These are phyloP conservation scores for Procambarus clarkii DNA, from an alignment of 1,140 invertebrate species.

Conservation along the genomic window DNA sequence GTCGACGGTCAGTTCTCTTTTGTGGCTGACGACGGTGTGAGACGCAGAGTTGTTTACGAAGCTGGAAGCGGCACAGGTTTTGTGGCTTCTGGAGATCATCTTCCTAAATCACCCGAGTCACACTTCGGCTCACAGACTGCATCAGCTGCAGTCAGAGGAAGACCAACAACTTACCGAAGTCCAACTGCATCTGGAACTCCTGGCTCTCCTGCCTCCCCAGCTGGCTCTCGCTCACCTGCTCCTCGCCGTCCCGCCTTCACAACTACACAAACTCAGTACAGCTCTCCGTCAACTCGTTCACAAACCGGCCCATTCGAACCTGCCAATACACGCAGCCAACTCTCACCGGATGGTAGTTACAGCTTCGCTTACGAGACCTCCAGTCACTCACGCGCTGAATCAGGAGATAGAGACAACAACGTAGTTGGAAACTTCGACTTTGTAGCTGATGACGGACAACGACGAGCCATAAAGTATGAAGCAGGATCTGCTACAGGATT, in stretches of 20 bases:
- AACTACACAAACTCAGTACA: background rate
- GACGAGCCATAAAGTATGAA: constrained; percentile 57
- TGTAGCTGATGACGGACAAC: constrained; percentile 66
- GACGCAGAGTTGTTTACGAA: constrained; percentile 49
- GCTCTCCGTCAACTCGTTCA: background rate
- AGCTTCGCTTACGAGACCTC: constrained; percentile 68
- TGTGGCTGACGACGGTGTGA: constrained; percentile 65
- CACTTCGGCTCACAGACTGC: background rate
- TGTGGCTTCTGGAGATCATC: constrained; percentile 58
- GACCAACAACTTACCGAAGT: background rate
- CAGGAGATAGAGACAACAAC: constrained; percentile 63
- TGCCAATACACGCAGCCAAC: constrained; percentile 61
- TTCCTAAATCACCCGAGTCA: constrained; percentile 45
- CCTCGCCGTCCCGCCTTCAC: background rate
- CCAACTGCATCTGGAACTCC: background rate
- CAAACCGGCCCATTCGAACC: constrained; percentile 22
- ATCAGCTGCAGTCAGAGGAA: background rate
- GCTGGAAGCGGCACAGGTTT: constrained; percentile 64
- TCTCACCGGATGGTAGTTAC: constrained; percentile 64
- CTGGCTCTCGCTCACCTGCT: background rate
- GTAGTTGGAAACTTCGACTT: constrained; percentile 66
- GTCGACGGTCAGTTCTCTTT: constrained; percentile 64
- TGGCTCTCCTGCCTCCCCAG: no score
- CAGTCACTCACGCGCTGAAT: constrained; percentile 63
- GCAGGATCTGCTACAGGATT: constrained; percentile 70